Base-by-base conservation (phyloP, 2,888 invertebrate genomes). In the Sinohyriopsis cumingii region DNA sequence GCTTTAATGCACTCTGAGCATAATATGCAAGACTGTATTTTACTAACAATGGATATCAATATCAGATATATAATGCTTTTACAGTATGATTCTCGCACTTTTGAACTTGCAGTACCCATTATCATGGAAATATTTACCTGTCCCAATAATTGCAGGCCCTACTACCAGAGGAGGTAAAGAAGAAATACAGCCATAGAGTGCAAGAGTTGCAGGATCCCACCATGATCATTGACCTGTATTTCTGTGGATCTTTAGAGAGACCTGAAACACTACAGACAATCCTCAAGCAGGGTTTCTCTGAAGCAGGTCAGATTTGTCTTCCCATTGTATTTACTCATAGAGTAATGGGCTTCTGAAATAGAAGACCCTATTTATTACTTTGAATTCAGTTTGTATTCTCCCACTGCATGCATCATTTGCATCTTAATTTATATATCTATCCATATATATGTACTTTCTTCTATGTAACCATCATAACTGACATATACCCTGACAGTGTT, bases 141-240 rank as follows among this genome's bases (percentile, higher is more conserved):
- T 61, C 55, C 18, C 19, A 33, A 28, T 64, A 19, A n/a, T 67
- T 69, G 7, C 69, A 82, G 82, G 84, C 84, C 28, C 68, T 79
- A 22, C 70, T 81, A 54, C 71, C 82, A 18, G 78, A 79, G 22
- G 71, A 68, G 9, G 74, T 81, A 9, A 77, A 77, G 60, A 84
- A 83, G 62, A 72, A 68, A 22, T 83, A 84, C 71, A 65, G 73
- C 15, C 78, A 71, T 22, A 71, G 69, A 24, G 67, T 81, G 18
- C 68, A 69, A 25, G 68, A 55, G 19, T 67, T 87, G 65, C 59
- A 67, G 4, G 85, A 88, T 61, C 80, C 85, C 6, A 64, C 76
- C 45, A 82, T 87, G 82, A 80, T 84, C 18, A 82, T 83, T 22
- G 82, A 84, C 59, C 76, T 88, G 24, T 89, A 87, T 76, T 87